phyloP scores from a whole-genome alignment of 2,113 vertebrate genomes.

The Onychostruthus taczanowskii region DNA sequence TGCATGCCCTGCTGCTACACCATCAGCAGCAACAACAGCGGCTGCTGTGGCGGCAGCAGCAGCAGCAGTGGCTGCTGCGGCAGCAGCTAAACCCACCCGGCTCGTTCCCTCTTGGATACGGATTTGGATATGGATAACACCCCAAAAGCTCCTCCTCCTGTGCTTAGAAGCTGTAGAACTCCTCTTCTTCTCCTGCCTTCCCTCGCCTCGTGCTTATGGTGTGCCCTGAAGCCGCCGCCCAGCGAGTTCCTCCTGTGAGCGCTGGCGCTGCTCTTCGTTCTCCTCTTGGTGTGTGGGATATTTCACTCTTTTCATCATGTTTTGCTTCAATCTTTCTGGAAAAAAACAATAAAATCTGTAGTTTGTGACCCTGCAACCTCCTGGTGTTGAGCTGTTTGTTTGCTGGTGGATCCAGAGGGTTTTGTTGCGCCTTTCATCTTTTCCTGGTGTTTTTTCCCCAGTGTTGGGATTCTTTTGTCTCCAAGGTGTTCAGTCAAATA shows the following conservation, averaged over 20 bases:
- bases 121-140: accelerated
- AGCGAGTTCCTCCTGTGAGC: accelerated
- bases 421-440: accelerated
- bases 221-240: neutral
- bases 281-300: neutral
- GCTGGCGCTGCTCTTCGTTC: accelerated
- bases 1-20: conserved; percentile 5
- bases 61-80: neutral
- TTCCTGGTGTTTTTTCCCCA: accelerated
- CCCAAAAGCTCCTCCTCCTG: accelerated
- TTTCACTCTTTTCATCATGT: accelerated
- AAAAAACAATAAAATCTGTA: conserved; percentile 12
- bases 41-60: accelerated
- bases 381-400: neutral
- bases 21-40: neutral
- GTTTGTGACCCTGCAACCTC: neutral
- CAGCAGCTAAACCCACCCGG: accelerated
- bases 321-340: neutral
- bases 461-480: neutral
- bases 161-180: neutral
- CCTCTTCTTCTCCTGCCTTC: neutral
- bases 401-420: neutral
- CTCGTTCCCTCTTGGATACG: accelerated
- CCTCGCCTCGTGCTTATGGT: accelerated
- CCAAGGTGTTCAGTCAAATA: neutral